These are phyloP conservation scores for Chirona hameri DNA, from an alignment of 2,888 invertebrate genomes.

Conservation along the genomic window DNA sequence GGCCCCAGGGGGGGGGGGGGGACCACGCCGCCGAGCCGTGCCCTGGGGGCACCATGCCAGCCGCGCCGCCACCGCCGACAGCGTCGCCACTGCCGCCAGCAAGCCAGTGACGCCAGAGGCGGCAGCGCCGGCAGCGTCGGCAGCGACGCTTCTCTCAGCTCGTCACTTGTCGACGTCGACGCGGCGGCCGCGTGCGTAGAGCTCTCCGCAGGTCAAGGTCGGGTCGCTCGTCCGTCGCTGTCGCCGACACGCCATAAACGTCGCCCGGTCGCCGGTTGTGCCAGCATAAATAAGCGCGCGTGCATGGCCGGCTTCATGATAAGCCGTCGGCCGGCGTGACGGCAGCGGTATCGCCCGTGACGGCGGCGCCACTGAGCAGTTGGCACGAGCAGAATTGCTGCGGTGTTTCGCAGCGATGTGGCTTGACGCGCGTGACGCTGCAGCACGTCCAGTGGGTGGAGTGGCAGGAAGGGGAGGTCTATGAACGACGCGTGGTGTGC, in stretches of 20 bases:
- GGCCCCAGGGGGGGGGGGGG: background rate
- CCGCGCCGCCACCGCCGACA: background rate
- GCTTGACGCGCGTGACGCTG: background rate
- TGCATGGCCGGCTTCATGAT: background rate
- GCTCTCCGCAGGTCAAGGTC: background rate
- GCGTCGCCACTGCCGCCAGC: background rate
- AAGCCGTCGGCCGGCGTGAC: background rate
- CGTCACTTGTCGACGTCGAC: no score
- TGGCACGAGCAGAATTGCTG: no score
- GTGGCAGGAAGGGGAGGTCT: no score
- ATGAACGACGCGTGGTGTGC: no score
- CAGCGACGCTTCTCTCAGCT: no score
- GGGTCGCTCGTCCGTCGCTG: background rate
- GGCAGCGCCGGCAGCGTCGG: background rate
- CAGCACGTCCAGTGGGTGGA: no score
- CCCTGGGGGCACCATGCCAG: background rate
- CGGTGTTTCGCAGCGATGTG: no score
- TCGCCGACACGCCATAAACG: background rate
- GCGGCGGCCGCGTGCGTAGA: background rate
- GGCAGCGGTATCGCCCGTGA: background rate
- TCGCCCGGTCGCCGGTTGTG: background rate
- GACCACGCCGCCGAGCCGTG: background rate
- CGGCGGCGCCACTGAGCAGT: background rate
- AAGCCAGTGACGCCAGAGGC: background rate
- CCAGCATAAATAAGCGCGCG: background rate